Conservation (phyloP, 2,888 invertebrate genomes). For the Brassicogethes aeneus region DNA sequence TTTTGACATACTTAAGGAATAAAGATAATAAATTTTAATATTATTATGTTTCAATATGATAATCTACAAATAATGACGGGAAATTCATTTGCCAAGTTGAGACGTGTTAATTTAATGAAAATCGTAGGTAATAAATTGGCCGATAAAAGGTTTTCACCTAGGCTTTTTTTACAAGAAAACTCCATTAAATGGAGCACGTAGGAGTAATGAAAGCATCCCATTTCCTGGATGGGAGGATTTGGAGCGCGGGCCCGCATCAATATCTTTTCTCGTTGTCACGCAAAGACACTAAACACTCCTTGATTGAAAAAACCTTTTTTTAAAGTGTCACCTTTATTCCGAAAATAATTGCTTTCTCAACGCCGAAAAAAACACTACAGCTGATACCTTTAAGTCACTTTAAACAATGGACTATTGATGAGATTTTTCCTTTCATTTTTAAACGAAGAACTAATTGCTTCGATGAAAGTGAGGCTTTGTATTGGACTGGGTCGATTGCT, state of each 20-base stretch:
- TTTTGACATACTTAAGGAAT: too few species aligned
- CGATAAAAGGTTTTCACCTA: constrained; percentile 40
- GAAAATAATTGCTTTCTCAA: constrained; percentile 35
- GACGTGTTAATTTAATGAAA: constrained; percentile 25
- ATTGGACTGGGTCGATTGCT: constrained; percentile 26
- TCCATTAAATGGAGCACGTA: constrained; percentile 43
- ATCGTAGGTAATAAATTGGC: constrained; percentile 33
- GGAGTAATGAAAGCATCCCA: constrained; percentile 40
- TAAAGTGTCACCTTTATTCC: constrained; percentile 33
- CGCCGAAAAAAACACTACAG: constrained; percentile 29
- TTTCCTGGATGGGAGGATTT: constrained; percentile 33
- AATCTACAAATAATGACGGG: too few species aligned
- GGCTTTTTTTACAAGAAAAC: constrained; percentile 41
- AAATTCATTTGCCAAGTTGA: constrained; percentile 23
- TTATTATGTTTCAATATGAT: too few species aligned
- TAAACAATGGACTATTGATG: constrained; percentile 19
- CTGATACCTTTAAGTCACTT: constrained; percentile 28
- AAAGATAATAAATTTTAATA: too few species aligned
- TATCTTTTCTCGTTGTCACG: constrained; percentile 34
- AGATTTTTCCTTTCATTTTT: constrained; percentile 23
- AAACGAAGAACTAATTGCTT: constrained; percentile 24
- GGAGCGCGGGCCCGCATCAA: constrained; percentile 9
- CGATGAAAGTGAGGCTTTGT: constrained; percentile 20
- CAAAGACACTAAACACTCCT: constrained; percentile 40
- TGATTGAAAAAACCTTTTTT: constrained; percentile 40